Percentiles rank a stretch among this genome's conserved stretches.
These are phyloP conservation scores for Melozone crissalis DNA, from an alignment of 2,113 vertebrate species.

Conservation along the genomic window DNA sequence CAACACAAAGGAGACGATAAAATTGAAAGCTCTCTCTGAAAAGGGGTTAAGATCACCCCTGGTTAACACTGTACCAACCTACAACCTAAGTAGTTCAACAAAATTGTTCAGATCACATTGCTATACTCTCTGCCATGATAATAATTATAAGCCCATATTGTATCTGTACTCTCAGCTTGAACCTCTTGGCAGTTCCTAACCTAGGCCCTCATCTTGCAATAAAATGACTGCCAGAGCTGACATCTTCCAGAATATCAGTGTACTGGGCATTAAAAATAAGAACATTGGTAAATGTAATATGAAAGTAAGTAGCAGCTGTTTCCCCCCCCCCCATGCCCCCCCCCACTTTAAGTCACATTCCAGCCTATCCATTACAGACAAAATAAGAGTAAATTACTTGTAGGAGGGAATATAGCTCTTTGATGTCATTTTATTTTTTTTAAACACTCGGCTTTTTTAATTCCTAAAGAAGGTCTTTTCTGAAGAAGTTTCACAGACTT, in stretches of 20 bases:
- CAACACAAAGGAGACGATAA: not conserved
- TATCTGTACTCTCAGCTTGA: not conserved
- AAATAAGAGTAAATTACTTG: not conserved
- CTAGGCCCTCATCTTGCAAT: not conserved
- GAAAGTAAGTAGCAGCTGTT: not conserved
- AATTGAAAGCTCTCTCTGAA: not conserved
- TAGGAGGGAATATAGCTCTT: not conserved
- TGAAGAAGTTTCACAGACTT: not conserved
- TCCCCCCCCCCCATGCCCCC: not conserved
- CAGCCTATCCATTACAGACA: not conserved
- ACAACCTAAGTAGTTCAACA: not conserved
- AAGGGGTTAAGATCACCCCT: not conserved
- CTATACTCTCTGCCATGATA: not conserved
- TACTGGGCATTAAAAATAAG: not conserved
- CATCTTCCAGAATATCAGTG: not conserved
- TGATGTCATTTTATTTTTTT: accelerated
- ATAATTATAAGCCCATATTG: not conserved
- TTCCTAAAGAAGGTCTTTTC: not conserved
- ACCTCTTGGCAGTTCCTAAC: not conserved
- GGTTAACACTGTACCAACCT: not conserved
- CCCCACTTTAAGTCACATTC: not conserved
- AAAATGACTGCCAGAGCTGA: not conserved
- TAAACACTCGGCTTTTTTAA: not conserved
- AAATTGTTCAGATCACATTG: not conserved
- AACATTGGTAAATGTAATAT: not conserved